Evolutionary conservation across 2,888 invertebrate genomes (phyloP).

Genomic region (Agrochola lychnidis): DNA sequence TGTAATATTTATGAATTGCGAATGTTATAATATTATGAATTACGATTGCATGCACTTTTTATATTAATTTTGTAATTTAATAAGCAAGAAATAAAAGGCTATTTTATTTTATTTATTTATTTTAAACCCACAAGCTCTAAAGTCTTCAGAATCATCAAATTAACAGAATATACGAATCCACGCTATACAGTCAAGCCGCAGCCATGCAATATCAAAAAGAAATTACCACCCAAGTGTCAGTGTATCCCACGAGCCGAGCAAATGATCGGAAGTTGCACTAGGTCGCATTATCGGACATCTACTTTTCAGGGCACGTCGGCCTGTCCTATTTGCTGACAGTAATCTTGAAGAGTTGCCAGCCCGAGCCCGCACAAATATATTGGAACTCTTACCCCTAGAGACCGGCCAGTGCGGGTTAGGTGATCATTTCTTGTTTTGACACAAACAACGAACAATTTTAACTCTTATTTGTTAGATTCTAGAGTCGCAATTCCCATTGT

Average conservation of each 20-base stretch:
- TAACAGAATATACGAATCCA: background rate
- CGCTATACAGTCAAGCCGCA: background rate
- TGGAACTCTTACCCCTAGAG: constrained; percentile 82
- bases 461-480: constrained; percentile 23
- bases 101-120: too few species aligned
- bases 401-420: constrained; percentile 75
- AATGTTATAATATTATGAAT: too few species aligned
- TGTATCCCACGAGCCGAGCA: constrained; percentile 50
- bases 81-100: too few species aligned
- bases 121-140: too few species aligned
- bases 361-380: constrained; percentile 81
- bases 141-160: background rate
- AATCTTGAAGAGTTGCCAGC: constrained; percentile 84
- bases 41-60: too few species aligned
- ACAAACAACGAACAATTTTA: constrained; percentile 46
- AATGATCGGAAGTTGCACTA: constrained; percentile 70
- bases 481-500: constrained; percentile 50
- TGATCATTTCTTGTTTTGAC: constrained; percentile 75
- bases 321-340: constrained; percentile 85
- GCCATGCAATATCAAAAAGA: constrained; percentile 38
- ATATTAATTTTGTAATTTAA: too few species aligned
- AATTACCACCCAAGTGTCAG: constrained; percentile 51
- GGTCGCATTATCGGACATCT: constrained; percentile 77
- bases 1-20: too few species aligned
- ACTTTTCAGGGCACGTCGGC: constrained; percentile 80